These are phyloP conservation scores for Solea solea DNA, from an alignment of 2,113 vertebrate species.

Conservation along the genomic window DNA sequence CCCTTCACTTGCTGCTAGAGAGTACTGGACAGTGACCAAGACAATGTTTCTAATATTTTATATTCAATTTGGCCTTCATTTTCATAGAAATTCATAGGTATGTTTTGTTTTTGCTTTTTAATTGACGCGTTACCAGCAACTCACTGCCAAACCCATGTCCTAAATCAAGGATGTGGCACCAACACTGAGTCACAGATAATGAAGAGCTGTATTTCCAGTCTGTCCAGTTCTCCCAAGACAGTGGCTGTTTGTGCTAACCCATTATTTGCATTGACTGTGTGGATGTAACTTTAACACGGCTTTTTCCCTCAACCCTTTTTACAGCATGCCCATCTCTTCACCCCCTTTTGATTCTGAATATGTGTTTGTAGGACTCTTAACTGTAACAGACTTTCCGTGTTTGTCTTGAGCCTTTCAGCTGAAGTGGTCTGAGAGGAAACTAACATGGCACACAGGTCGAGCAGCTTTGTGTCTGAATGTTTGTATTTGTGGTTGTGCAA, in stretches of 20 bases:
- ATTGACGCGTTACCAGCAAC: neutral
- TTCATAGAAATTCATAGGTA: neutral
- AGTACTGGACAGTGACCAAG: constrained; percentile 58
- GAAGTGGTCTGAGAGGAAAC: constrained; percentile 18
- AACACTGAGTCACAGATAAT: constrained; percentile 11
- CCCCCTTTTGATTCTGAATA: constrained; percentile 14
- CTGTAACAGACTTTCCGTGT: neutral
- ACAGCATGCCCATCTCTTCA: constrained; percentile 49
- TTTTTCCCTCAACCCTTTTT: constrained; percentile 30
- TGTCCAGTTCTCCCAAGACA: constrained; percentile 68
- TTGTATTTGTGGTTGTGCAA: constrained; percentile 18
- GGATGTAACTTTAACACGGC: constrained; percentile 46
- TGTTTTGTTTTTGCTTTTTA: neutral
- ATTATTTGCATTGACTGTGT: constrained; percentile 45
- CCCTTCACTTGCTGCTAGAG: constrained; percentile 64
- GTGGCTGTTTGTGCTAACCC: constrained; percentile 50
- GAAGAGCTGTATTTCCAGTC: constrained; percentile 48
- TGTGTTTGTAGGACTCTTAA: constrained; percentile 24
- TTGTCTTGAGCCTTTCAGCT: constrained; percentile 7
- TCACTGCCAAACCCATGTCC: neutral
- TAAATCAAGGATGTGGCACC: constrained; percentile 17
- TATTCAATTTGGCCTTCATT: neutral
- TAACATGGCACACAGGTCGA: constrained; percentile 52
- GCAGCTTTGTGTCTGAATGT: constrained; percentile 20
- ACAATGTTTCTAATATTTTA: neutral